Percentiles rank a stretch among this genome's conserved stretches.
Conservation (phyloP, 2,797 vertebrate genomes). For the Salmo trutta region DNA sequence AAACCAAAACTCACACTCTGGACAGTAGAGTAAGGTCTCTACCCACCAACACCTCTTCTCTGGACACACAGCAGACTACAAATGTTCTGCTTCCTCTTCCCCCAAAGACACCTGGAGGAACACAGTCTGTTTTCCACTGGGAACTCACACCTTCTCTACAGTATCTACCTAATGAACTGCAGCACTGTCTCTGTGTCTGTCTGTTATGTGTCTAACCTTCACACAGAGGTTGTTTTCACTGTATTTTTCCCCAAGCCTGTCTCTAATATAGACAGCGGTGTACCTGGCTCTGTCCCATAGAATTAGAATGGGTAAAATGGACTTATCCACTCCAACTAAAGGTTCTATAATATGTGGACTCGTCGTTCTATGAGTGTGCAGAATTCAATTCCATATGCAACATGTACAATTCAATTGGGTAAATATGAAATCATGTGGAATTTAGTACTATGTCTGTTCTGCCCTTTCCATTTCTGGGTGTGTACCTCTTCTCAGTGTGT, state of each 20-base stretch:
- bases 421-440: slow-evolving; percentile 45
- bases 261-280: slow-evolving; percentile 51
- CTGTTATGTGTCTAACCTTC: neutral
- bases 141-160: neutral
- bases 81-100: slow-evolving; percentile 51
- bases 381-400: neutral
- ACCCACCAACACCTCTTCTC: slow-evolving; percentile 32
- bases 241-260: slow-evolving; percentile 39
- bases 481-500: neutral
- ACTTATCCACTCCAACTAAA: slow-evolving; percentile 15
- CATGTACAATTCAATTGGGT: slow-evolving; percentile 46
- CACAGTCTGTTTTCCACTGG: slow-evolving; percentile 44
- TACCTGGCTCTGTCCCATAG: slow-evolving; percentile 57
- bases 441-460: slow-evolving; percentile 38
- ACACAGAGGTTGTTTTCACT: slow-evolving; percentile 38
- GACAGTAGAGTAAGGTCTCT: slow-evolving; percentile 1
- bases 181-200: neutral
- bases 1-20: slow-evolving; percentile 42
- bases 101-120: slow-evolving; percentile 52
- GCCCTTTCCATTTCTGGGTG: slow-evolving; percentile 33
- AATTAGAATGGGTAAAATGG: slow-evolving; percentile 36
- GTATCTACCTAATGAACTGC: neutral
- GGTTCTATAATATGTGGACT: neutral
- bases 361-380: neutral
- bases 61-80: slow-evolving; percentile 53